Base-by-base conservation (phyloP, 2,888 invertebrate genomes). In the Beris chalybata region DNA sequence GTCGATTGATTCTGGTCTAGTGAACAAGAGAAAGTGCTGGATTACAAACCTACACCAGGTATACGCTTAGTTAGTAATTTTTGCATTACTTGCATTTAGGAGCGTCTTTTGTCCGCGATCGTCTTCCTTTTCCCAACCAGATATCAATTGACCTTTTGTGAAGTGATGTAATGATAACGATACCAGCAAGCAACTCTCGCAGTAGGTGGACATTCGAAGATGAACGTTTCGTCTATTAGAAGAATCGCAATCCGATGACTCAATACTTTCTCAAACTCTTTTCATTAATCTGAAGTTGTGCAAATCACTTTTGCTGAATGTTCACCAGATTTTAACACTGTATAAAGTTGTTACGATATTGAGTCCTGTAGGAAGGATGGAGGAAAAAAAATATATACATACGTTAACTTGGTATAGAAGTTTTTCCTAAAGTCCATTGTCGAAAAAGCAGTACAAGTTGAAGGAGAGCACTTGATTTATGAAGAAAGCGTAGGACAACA, bases 131-230 rank as follows among this genome's bases (percentile, higher is more conserved):
- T 31, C 48, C 30, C 38, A 15, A 50, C 9, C 38, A 38, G 61
- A 61, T n/a, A n/a, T 50, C 61, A 61, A 61, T 61, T 50, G 61
- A 61, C 61, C 52, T 52, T 61, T 52, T 61, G 38, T 50, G 15
- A 15, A 52, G 50, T 61, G 61, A 61, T 61, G 61, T 61, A 61
- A 61, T 61, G 61, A 61, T 61, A 61, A 61, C 29, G 61, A 11
- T 50, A 50, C 29, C 12, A 12, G 38, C 50, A 15, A 48, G 30
- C 52, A 38, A 7, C 43, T 38, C n/a, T 43, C 13, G 55, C 12
- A 6, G 55, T n/a, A 56, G 13, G 30, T 56, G 55, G 13, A 38
- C 55, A 43, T 15, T 38, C 52, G 12, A 29, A 22, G 43, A 52
- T 52, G 12, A 52, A 61, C 50, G 15, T 9, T 38, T 15, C 43